phyloP scores from a whole-genome alignment of 2,888 invertebrate species.

The Nomada ruficornis region DNA sequence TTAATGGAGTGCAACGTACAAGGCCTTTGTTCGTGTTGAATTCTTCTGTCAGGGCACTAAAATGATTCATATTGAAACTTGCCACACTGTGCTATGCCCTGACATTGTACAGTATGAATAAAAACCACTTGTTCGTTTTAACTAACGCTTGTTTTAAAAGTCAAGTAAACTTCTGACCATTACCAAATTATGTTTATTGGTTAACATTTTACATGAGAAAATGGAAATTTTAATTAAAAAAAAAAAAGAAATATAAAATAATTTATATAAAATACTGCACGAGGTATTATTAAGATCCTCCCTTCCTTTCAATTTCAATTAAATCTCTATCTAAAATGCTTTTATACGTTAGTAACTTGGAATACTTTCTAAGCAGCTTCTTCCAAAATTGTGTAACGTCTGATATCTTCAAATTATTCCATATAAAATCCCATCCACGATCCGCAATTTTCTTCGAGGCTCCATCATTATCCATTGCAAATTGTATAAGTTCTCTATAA shows the following conservation, averaged over 20 bases:
- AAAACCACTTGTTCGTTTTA: constrained; percentile 64
- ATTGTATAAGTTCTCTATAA: constrained; percentile 88
- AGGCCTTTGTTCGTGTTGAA: constrained; percentile 53
- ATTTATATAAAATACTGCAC: constrained; percentile 37
- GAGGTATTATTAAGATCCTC: constrained; percentile 21
- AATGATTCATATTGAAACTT: constrained; percentile 74
- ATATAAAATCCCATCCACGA: constrained; percentile 92
- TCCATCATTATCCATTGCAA: constrained; percentile 91
- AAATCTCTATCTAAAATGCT: constrained; percentile 87
- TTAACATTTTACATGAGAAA: constrained; percentile 34
- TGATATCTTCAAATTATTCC: constrained; percentile 92
- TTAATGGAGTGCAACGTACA: constrained; percentile 32
- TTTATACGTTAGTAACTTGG: constrained; percentile 89
- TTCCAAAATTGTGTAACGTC: constrained; percentile 96
- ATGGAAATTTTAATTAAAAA: constrained; percentile 43
- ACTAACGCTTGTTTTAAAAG: constrained; percentile 30
- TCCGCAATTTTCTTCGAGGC: constrained; percentile 92
- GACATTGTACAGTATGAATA: constrained; percentile 70
- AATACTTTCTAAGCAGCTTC: constrained; percentile 90
- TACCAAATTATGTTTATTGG: constrained; percentile 50
- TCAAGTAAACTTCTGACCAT: constrained; percentile 18
- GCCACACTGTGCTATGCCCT: constrained; percentile 64
- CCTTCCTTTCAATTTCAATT: constrained; percentile 84
- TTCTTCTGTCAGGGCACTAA: constrained; percentile 56
- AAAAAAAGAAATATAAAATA: constrained; percentile 41